Evolutionary conservation across 2,888 invertebrate species (phyloP).

Genomic region (Nomada hirtipes): DNA sequence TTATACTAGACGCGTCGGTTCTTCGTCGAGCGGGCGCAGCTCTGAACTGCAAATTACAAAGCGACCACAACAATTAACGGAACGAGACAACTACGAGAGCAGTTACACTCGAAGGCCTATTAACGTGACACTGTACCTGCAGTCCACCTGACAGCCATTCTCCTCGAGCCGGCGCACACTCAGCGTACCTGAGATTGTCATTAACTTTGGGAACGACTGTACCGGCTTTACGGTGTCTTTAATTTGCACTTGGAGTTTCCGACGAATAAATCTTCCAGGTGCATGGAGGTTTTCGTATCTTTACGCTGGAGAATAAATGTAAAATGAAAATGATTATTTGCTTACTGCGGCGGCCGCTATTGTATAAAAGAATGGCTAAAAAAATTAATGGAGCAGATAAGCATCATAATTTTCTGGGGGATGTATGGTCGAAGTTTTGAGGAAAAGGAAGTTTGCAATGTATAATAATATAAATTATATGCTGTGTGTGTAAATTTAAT

Average conservation of each 20-base stretch:
- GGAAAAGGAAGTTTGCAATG: too few relatives aligned
- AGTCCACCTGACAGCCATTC: slow-evolving; percentile 32
- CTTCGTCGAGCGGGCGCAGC: slow-evolving; percentile 26
- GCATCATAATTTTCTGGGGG: too few relatives aligned
- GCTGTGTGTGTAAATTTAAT: too few relatives aligned
- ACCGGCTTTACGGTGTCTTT: neutral
- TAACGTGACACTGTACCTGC: slow-evolving; percentile 41
- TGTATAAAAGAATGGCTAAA: too few relatives aligned
- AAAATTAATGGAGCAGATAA: too few relatives aligned
- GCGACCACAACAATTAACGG: slow-evolving; percentile 65
- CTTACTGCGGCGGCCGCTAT: too few relatives aligned
- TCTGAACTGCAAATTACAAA: slow-evolving; percentile 61
- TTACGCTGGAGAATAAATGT: too few relatives aligned
- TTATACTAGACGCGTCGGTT: slow-evolving; percentile 8
- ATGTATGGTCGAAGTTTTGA: too few relatives aligned
- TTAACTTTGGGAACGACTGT: neutral
- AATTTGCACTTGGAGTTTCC: neutral
- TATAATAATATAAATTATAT: too few relatives aligned
- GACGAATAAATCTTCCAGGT: too few relatives aligned
- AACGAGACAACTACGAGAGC: slow-evolving; percentile 45
- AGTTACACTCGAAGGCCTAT: slow-evolving; percentile 49
- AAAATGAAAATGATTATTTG: too few relatives aligned
- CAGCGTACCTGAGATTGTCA: slow-evolving; percentile 23
- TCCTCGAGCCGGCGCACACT: slow-evolving; percentile 3
- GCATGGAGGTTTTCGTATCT: too few relatives aligned